Base-by-base conservation (phyloP, 2,797 vertebrate species). In the Okamejei kenojei region DNA sequence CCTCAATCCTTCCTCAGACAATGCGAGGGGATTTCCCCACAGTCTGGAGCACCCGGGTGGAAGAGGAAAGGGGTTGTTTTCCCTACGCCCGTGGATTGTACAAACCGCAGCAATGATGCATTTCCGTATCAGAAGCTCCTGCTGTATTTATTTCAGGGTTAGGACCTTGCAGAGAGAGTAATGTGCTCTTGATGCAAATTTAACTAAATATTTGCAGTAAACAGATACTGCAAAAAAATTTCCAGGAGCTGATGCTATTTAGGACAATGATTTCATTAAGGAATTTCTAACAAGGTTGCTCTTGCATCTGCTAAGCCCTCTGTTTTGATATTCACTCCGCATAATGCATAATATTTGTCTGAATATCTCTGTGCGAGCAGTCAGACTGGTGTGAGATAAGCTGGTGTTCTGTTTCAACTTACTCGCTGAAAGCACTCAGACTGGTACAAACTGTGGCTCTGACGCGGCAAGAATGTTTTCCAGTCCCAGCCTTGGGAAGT, bases 321-420 rank as follows among this genome's bases (percentile, higher is more conserved):
- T 97, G 97, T 97, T 97, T 97, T 97, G 96, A 97, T 97, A 97
- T 97, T 97, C 97, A 97, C 97, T 96, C 97, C 97, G 97, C 97
- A 97, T 97, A 97, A 97, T 97, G 97, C 97, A 97, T 97, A 97
- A 97, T 97, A 97, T 97, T 97, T 97, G 96, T 97, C 97, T 97
- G 97, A 97, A 97, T 97, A 97, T 97, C 97, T 97, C 97, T 96
- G 96, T 96, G 97, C 97, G 97, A 97, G 97, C 97, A 96, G 96
- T 96, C 96, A 94, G 96, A 96, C 96, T 97, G 96, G 97, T 96
- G 96, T 96, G 95, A 97, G 97, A 97, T 97, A 97, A 97, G 97
- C 97, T 95, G 95, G 96, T 97, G 97, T 97, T 97, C 96, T 96
- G 97, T 97, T 97, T 97, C 97, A 97, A 97, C 97, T 97, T 97